These are phyloP conservation scores for Parelbella ahira DNA, from an alignment of 2,888 invertebrate species.

Conservation along the genomic window DNA sequence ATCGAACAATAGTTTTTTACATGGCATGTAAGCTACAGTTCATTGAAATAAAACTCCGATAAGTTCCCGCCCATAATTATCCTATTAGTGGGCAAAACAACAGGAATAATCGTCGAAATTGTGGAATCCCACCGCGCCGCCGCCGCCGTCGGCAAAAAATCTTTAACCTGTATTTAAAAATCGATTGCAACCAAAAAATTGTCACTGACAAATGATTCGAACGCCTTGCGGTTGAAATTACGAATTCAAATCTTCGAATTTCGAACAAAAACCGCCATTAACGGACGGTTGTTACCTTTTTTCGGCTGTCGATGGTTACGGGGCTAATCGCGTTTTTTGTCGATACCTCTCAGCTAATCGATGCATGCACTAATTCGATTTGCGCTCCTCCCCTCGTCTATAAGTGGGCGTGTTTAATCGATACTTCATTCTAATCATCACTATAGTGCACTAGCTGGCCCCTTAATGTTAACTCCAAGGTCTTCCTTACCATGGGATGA, in stretches of 20 bases:
- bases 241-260: slow-evolving; percentile 79
- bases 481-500: too few species aligned
- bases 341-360: slow-evolving; percentile 73
- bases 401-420: slow-evolving; percentile 72
- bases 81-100: slow-evolving; percentile 44
- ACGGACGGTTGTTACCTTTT: slow-evolving; percentile 71
- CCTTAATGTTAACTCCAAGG: too few species aligned
- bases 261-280: slow-evolving; percentile 78
- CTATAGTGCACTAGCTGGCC: slow-evolving; percentile 37
- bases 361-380: slow-evolving; percentile 78
- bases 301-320: slow-evolving; percentile 75
- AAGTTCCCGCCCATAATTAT: slow-evolving; percentile 18
- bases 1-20: too few species aligned
- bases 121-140: slow-evolving; percentile 40
- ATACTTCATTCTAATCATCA: slow-evolving; percentile 59
- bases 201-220: slow-evolving; percentile 81
- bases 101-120: slow-evolving; percentile 36
- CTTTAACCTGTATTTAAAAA: slow-evolving; percentile 77
- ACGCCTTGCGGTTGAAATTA: slow-evolving; percentile 78
- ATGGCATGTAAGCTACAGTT: too few species aligned
- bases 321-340: slow-evolving; percentile 77
- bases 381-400: slow-evolving; percentile 71
- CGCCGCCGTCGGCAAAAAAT: slow-evolving; percentile 44
- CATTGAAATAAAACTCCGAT: slow-evolving; percentile 4
- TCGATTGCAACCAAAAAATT: slow-evolving; percentile 79